phyloP scores from a whole-genome alignment of 1,140 invertebrate species.

The Dinoponera quadriceps region DNA sequence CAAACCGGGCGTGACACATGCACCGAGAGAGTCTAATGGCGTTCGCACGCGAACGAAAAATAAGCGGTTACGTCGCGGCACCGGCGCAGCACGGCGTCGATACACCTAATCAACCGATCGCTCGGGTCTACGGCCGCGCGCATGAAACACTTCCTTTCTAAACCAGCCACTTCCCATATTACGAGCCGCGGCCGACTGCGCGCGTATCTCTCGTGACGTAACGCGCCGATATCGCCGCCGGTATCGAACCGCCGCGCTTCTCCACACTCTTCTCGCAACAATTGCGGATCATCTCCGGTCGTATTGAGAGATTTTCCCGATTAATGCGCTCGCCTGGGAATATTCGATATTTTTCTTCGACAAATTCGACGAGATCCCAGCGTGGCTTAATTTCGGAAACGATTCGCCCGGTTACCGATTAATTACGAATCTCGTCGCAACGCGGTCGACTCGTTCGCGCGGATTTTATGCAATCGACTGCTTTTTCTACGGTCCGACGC shows the following conservation, averaged over 20 bases:
- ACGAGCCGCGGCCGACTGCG: conserved; percentile 34
- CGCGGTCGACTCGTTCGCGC: conserved; percentile 60
- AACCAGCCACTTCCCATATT: conserved; percentile 69
- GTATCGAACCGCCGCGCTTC: not conserved
- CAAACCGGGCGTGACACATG: conserved; percentile 69
- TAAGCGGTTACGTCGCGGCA: conserved; percentile 30
- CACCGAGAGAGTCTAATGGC: conserved; percentile 20
- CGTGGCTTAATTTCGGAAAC: no score
- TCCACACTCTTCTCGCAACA: not conserved
- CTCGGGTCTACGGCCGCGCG: conserved; percentile 33
- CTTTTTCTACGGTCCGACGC: conserved; percentile 68
- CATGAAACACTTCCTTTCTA: conserved; percentile 74
- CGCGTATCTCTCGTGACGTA: conserved; percentile 25
- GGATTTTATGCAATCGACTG: conserved; percentile 75
- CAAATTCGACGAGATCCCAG: not conserved
- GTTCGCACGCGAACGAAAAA: conserved; percentile 47
- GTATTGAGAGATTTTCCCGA: not conserved
- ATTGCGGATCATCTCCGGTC: not conserved
- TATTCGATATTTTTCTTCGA: not conserved
- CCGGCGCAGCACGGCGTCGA: not conserved
- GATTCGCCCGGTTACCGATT: no score
- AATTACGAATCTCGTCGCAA: conserved; percentile 77
- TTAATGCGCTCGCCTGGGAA: not conserved
- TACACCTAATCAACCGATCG: conserved; percentile 38
- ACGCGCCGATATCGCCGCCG: not conserved